Conservation (phyloP, 2,888 invertebrate species). For the Amitus sp. region DNA sequence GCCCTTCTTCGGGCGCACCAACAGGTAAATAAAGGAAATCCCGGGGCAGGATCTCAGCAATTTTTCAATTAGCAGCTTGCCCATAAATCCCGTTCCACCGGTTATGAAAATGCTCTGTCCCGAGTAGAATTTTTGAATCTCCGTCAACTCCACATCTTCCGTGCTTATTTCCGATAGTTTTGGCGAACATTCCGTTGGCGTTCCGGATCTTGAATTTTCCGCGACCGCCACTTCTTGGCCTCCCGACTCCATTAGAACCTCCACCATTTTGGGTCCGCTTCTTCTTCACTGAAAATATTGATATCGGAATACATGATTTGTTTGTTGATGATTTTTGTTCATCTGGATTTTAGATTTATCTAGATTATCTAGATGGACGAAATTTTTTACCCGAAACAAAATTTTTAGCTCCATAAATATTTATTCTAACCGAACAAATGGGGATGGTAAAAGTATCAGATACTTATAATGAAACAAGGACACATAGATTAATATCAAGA, state of each 20-base stretch:
- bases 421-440: too few species aligned
- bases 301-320: too few species aligned
- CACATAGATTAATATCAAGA: too few species aligned
- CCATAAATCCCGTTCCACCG: constrained; percentile 76
- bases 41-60: constrained; percentile 73
- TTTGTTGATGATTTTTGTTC: too few species aligned
- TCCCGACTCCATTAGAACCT: constrained; percentile 59
- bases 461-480: too few species aligned
- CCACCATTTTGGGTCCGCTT: constrained; percentile 55
- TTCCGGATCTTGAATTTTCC: constrained; percentile 49
- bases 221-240: constrained; percentile 59
- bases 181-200: constrained; percentile 49
- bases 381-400: too few species aligned
- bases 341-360: too few species aligned
- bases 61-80: constrained; percentile 77
- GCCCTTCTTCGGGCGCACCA: constrained; percentile 71
- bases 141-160: constrained; percentile 47
- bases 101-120: constrained; percentile 71
- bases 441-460: too few species aligned
- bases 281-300: too few species aligned
- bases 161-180: constrained; percentile 36
- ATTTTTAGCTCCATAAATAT: too few species aligned
- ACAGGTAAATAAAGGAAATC: constrained; percentile 70
- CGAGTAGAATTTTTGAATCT: constrained; percentile 68
- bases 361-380: too few species aligned